Evolutionary conservation across 2,113 vertebrate genomes (phyloP).

Genomic region (Typhlomys cinereus): DNA sequence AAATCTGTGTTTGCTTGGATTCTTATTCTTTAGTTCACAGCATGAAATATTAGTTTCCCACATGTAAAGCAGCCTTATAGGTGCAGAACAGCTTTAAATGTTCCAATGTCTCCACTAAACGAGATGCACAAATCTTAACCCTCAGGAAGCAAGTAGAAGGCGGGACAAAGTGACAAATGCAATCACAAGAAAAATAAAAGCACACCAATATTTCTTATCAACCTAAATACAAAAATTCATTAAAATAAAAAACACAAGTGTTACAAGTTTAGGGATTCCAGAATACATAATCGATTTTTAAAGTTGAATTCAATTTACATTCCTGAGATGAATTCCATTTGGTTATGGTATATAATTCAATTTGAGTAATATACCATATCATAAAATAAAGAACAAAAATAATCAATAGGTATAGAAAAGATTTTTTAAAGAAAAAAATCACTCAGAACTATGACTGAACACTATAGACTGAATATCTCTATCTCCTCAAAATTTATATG

Average conservation of each 20-base stretch:
- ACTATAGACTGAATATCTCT: neutral
- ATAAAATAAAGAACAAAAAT: neutral
- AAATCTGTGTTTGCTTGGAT: no score
- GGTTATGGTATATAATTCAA: neutral
- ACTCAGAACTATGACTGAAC: neutral
- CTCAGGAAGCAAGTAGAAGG: neutral
- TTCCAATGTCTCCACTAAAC: neutral
- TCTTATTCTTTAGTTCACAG: neutral
- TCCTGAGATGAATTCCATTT: neutral
- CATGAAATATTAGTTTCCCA: neutral
- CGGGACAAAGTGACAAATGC: neutral
- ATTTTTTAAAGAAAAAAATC: neutral
- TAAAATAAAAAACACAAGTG: neutral
- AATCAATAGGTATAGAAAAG: neutral
- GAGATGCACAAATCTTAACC: neutral
- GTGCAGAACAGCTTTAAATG: neutral
- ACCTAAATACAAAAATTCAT: neutral
- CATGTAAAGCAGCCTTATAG: neutral
- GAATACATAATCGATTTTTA: neutral
- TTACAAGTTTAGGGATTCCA: neutral
- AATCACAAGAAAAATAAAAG: neutral
- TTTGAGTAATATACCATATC: neutral
- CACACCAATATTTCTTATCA: neutral
- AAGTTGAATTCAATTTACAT: neutral
- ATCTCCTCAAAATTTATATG: neutral